Base-by-base conservation (phyloP, 1,140 invertebrate genomes). In the Eupristina koningsbergeri region DNA sequence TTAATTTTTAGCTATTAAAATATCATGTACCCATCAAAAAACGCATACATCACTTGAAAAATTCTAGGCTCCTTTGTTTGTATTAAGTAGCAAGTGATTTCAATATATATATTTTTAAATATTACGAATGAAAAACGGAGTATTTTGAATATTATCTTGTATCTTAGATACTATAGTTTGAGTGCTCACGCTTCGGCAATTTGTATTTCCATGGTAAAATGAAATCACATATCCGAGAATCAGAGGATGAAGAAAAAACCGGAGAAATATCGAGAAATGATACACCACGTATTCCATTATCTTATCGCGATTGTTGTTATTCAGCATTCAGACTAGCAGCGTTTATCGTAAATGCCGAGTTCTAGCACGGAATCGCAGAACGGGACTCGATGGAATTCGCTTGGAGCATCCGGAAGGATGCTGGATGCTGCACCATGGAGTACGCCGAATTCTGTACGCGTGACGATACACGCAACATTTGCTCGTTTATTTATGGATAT, bases 401-500 rank as follows among this genome's bases (percentile, higher is more conserved):
- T 22, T 13, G n/a, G n/a, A n/a, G n/a, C n/a, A n/a, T 47, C 17
- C 11, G n/a, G n/a, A n/a, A n/a, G n/a, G n/a, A n/a, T 53, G 50
- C 41, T n/a, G 73, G 2, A 26, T 36, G 63, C 11, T 67, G 2
- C 41, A 29, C 61, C 29, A 79, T 67, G 26, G 34, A 45, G 61
- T 67, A 31, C 69, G 3, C 15, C 5, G 36, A 39, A 22, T 11
- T 31, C 6, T 3, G 0, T 26, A n/a, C 19, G 34, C 17, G 61
- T 17, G 29, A 36, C 80, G 3, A 67, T 69, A 67, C 53, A 67
- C 84, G 85, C 83, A 76, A 87, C 86, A 88, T 89, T 89, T 86
- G 63, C 74, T 58, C 87, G 89, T 88, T 88, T 89, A 89, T 90
- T 89, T 88, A 89, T 89, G 87, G 86, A 86, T 87, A 86, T 84